Percentiles rank a stretch among this genome's conserved stretches.
Evolutionary conservation across 1,140 invertebrate genomes (phyloP).

Genomic region (Neuroterus valhalla): DNA sequence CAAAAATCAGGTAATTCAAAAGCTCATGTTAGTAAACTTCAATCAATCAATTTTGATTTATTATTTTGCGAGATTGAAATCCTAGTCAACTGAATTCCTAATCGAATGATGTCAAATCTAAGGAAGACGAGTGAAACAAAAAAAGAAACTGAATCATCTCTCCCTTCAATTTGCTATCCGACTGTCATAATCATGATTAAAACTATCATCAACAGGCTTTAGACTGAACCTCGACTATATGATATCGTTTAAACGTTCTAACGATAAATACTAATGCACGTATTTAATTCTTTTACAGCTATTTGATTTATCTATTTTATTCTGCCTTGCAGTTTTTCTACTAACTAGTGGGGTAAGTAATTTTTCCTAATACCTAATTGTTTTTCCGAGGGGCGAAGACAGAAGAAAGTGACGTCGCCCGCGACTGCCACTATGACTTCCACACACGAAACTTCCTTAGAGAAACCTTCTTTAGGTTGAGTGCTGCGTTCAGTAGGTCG

Average conservation of each 20-base stretch:
- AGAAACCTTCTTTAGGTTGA: conserved; percentile 85
- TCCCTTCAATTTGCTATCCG: no score
- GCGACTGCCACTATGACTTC: conserved; percentile 80
- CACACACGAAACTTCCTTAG: conserved; percentile 83
- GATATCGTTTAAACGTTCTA: conserved; percentile 11
- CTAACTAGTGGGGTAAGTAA: conserved; percentile 26
- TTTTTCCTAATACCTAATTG: conserved; percentile 40
- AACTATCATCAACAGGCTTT: conserved; percentile 7
- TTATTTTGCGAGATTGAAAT: no score
- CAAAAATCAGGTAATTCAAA: no score
- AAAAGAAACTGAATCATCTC: no score
- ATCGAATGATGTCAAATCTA: no score
- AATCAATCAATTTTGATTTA: no score
- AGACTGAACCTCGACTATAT: conserved; percentile 15
- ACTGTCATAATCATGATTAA: neutral
- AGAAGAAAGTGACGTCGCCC: conserved; percentile 69
- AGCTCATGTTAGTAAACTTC: no score
- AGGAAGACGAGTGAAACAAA: no score
- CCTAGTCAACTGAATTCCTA: no score
- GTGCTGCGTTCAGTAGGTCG: conserved; percentile 80
- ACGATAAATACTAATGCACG: conserved; percentile 16
- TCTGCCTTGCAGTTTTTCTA: conserved; percentile 24
- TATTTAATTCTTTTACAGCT: conserved; percentile 18
- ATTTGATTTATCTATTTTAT: conserved; percentile 28
- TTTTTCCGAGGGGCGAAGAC: conserved; percentile 63